These are phyloP conservation scores for Epizoanthus illoricatus DNA, from an alignment of 92 coral and sea anemone genomes.

Conservation along the genomic window DNA sequence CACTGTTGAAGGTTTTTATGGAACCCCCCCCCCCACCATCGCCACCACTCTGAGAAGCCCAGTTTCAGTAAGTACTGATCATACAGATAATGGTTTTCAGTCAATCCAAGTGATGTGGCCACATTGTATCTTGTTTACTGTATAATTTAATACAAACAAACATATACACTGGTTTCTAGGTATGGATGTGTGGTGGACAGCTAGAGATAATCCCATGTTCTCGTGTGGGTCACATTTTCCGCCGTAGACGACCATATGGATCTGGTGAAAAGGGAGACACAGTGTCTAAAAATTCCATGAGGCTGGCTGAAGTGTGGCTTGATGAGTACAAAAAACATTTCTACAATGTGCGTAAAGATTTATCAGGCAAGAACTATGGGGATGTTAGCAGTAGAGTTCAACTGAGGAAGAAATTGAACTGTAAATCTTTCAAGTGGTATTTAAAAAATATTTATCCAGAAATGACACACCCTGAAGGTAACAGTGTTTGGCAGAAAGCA, in stretches of 20 bases:
- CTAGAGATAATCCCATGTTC: constrained; percentile 93
- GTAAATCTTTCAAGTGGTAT: constrained; percentile 90
- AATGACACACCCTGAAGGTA: constrained; percentile 63
- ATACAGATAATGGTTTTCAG: too few relatives aligned
- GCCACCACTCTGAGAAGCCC: too few relatives aligned
- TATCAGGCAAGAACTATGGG: constrained; percentile 72
- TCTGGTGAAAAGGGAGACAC: constrained; percentile 87
- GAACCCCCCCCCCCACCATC: too few relatives aligned
- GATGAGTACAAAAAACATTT: constrained; percentile 91
- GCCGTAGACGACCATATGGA: constrained; percentile 87
- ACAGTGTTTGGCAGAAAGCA: constrained; percentile 47
- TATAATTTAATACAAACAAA: neutral
- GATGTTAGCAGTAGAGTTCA: constrained; percentile 72
- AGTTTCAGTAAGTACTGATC: too few relatives aligned
- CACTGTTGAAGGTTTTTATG: too few relatives aligned
- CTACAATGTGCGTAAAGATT: constrained; percentile 61
- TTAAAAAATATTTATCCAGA: constrained; percentile 85
- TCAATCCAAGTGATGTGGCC: too few relatives aligned
- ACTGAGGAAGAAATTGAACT: constrained; percentile 72
- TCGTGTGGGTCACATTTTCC: constrained; percentile 91
- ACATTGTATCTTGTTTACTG: neutral
- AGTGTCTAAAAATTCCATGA: constrained; percentile 86
- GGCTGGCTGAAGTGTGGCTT: constrained; percentile 98
- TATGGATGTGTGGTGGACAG: constrained; percentile 98
- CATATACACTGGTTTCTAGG: constrained; percentile 53